Evolutionary conservation across 30 jellyfish, hydroid and myxozoan genomes (phyloP), one percentile per base, ranked within the genome.

Genomic region (Hydra vulgaris): DNA sequence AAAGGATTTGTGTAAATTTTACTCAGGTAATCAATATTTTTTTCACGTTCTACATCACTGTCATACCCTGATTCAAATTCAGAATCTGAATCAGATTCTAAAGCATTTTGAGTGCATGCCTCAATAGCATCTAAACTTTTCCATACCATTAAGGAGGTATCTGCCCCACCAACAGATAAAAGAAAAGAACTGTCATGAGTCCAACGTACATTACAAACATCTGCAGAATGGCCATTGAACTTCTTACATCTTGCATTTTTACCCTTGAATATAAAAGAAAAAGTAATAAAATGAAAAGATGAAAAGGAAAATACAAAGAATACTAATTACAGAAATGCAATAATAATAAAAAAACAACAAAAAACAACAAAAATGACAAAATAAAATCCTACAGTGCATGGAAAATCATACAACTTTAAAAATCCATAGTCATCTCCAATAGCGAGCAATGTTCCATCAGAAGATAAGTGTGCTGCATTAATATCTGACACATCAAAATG

Each of bases 41-140:
- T 91, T 77, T 91, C 97, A 22, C 97, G 69, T 25, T 86, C 97
- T 20, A 91, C 97, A 83, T 91, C 97, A 69, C 96, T 86, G 88
- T 91, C 97, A 76, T 86, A 91, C 15, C 97, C 97, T 74, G 96
- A 80, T 83, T 91, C 97, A 74, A 86, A 96, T 67, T 91, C 97
- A 8, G 97, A 86, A 70, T 91, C 97, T 18, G 96, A 73, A 79
- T 91, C 97, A 19, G 90, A 83, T 19, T 83, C 90, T 8, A 27
- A 21, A 24, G 76, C 88, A 40, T 54, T 78, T 18, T 78, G 52
- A 23, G 27, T 20, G 66, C 27, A 61, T 17, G 27, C 79, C 0
- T 21, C 61, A 16, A 15, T 26, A 53, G 85, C 22, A 75, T 85
- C 95, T 79, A 85, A 68, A 66, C 86, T 77, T 70, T 74, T 74